Base-by-base conservation (phyloP, 2,113 vertebrate genomes). In the Ellobius talpinus region DNA sequence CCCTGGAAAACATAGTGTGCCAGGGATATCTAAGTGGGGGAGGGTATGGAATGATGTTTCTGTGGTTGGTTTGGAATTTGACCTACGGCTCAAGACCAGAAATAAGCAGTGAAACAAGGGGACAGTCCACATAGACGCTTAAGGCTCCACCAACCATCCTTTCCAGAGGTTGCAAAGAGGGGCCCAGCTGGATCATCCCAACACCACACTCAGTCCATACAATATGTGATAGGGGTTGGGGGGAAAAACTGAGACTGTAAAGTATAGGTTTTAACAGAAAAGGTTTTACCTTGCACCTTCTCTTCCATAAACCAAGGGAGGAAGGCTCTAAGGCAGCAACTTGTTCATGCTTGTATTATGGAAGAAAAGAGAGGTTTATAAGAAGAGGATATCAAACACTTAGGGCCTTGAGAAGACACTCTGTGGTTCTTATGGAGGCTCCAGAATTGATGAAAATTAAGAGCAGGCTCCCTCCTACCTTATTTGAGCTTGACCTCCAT, bases 21-120 rank as follows among this genome's bases (percentile, higher is more conserved):
- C 88, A 92, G n/a, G n/a, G 61, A 88, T 85, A 77, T 33, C 61
- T 73, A 81, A 85, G 65, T 5, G 0, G 33, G 86, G 73, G 66
- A 95, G 29, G 7, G 36, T 36, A 14, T 45, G 78, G 55, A 65
- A 76, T 10, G 61, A 65, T 50, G 7, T 17, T 84, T 78, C 77
- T 68, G 36, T 79, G 50, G 29, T 77, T 33, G 26, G 78, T 89
- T 93, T 82, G 77, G 72, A 87, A 93, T 95, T 93, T 94, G 45
- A 96, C 16, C 21, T 26, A 94, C 23, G 74, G 52, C 9, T 82
- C 33, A 55, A 63, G 93, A 55, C 17, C 16, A 87, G 61, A 36
- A 78, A 24, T n/a, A 36, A 91, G 50, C 7, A 58, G 11, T 26
- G n/a, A 63, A 74, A 76, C 1, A 4, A 4, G 4, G 45, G 5